Conservation (phyloP, 2,113 vertebrate genomes). For the Rhizomys pruinosus region DNA sequence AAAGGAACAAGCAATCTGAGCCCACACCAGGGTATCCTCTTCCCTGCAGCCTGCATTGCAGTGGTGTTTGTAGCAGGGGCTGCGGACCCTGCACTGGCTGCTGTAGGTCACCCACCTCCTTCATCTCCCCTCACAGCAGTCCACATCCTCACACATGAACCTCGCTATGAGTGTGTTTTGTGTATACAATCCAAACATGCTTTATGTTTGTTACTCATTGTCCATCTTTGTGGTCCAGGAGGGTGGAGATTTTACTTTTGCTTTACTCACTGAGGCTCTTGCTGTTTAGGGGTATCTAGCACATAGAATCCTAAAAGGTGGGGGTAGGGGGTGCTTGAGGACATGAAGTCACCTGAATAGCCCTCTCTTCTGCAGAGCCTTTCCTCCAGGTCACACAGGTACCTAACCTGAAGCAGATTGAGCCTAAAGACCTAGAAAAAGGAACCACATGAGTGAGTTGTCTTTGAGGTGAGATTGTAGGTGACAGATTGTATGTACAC, state of each 20-base stretch:
- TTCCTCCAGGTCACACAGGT: not conserved
- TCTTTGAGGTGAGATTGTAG: not conserved
- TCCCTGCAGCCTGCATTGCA: too few relatives aligned
- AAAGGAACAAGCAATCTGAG: too few relatives aligned
- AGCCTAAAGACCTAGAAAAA: not conserved
- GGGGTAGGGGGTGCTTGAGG: too few relatives aligned
- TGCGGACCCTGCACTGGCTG: too few relatives aligned
- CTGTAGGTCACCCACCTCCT: too few relatives aligned
- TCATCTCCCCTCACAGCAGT: too few relatives aligned
- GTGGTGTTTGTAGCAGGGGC: too few relatives aligned
- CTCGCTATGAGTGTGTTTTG: fast-evolving
- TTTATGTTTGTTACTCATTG: not conserved
- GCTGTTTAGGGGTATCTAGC: too few relatives aligned
- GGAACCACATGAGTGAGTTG: not conserved
- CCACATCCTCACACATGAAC: not conserved
- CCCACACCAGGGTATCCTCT: too few relatives aligned
- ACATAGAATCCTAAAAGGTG: too few relatives aligned
- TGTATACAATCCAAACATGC: fast-evolving
- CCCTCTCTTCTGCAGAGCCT: too few relatives aligned
- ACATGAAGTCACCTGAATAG: too few relatives aligned
- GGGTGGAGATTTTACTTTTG: fast-evolving
- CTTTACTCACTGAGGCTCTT: not conserved
- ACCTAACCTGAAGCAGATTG: not conserved
- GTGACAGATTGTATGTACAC: fast-evolving
- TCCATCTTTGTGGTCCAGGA: not conserved